Base-by-base conservation (phyloP, 2,888 invertebrate genomes). In the Drosophila robusta region DNA sequence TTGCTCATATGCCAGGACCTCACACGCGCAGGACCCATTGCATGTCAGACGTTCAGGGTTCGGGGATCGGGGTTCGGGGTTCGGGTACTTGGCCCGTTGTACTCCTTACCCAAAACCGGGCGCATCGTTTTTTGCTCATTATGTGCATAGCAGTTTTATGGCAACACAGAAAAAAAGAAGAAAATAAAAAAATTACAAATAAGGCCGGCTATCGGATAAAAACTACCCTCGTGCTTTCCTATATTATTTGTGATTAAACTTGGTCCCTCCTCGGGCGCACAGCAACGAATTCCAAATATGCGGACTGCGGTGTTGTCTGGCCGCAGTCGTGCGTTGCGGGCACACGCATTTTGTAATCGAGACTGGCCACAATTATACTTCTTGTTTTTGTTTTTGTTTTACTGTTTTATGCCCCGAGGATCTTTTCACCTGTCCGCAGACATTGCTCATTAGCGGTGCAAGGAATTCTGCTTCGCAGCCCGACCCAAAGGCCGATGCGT, bases 341-440 rank as follows among this genome's bases (percentile, higher is more conserved):
- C 18, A 24, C 70, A 75, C 66, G 63, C 69, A 67, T 70, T 70
- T 64, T 78, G 83, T 78, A 85, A 84, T 85, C 80, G 86, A 84
- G 87, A 79, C 80, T 73, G 87, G 73, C 86, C 88, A 73, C 86
- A 85, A 82, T 79, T 75, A 62, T 69, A 54, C 65, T 38, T 58
- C 4, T 55, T 45, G n/a, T 39, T 38, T 38, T 14, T n/a, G 6
- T 14, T 7, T 14, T 14, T 36, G 5, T 2, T 14, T 38, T 14
- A 14, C 6, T 16, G 14, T 16, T 16, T 42, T 32, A 42, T 51
- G 34, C 47, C 39, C 47, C 45, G 26, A 46, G 45, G 61, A 39
- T 22, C 56, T 45, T 66, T 75, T 64, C 79, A 80, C 65, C 82
- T 80, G 78, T 69, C 63, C 55, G 39, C 67, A 76, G 65, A 64